A percentile compares a stretch with the other conserved stretches of the same genome.
phyloP scores from a whole-genome alignment of 1,140 invertebrate genomes.

The Pantala flavescens region DNA sequence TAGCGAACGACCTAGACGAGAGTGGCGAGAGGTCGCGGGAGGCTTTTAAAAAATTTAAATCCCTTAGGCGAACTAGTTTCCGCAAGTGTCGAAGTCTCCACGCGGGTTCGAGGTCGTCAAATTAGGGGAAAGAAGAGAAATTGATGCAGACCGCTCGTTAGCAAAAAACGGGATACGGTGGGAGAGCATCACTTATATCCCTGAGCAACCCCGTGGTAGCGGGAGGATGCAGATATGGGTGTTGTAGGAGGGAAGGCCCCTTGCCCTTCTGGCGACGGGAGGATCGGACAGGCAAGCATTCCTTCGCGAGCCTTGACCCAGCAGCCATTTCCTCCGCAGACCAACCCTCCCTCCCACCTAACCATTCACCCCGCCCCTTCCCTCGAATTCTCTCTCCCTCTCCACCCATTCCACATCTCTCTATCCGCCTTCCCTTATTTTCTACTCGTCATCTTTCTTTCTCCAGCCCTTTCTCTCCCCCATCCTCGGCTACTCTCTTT shows the following conservation, averaged over 20 bases:
- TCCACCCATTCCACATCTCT: not conserved
- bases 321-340: not conserved
- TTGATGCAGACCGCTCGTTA: too few species aligned
- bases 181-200: too few species aligned
- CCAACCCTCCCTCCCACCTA: not conserved
- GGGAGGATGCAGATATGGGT: not conserved
- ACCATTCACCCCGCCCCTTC: not conserved
- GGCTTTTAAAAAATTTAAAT: too few species aligned
- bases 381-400: conserved; percentile 3
- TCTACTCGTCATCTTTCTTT: not conserved
- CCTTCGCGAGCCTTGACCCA: not conserved
- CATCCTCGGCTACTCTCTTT: not conserved
- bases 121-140: too few species aligned
- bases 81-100: too few species aligned
- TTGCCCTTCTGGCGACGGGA: not conserved
- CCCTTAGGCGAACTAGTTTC: too few species aligned
- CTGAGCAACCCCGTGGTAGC: not conserved
- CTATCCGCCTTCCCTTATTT: not conserved
- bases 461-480: not conserved
- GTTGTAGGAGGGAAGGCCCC: not conserved
- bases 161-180: too few species aligned
- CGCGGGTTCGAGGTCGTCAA: too few species aligned
- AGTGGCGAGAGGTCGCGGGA: too few species aligned
- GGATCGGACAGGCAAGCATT: conserved; percentile 3
- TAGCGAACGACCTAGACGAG: too few species aligned